Base-by-base conservation (phyloP, 2,797 vertebrate genomes). In the Chelon auratus region DNA sequence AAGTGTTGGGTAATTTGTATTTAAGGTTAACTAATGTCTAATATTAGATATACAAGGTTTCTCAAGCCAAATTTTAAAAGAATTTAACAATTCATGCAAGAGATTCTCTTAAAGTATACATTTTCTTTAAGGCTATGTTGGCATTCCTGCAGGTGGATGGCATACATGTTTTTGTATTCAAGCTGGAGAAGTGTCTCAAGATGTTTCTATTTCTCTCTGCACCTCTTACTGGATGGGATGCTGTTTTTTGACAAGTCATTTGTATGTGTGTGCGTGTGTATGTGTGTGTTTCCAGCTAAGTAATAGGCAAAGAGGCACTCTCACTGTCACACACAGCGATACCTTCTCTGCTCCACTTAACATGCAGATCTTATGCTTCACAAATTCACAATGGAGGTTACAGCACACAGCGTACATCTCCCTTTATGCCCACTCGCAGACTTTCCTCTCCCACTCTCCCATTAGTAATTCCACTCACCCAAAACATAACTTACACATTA, bases 291-390 rank as follows among this genome's bases (percentile, higher is more conserved):
- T 90, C 77, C 75, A 84, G 78, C 81, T 76, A 74, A 80, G 75
- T 72, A 71, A 70, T 77, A 76, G 22, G 62, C 68, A 78, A 36
- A 72, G 56, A 81, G 15, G 57, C n/a, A 53, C 66, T 71, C 71
- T 81, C 70, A 72, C 71, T 80, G 78, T 87, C 78, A 79, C 69
- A 88, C 48, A 73, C 62, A 69, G 20, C 71, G n/a, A 77, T 78
- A 67, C 60, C 22, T 77, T 82, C 78, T 81, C 70, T 77, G 84
- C 78, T 85, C 43, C 70, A 81, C 80, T 85, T 84, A 81, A 77
- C 80, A 77, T 77, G 71, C 22, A 5, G 56, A 83, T 79, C 76
- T 79, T 55, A 53, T 72, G 42, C 59, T 72, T 58, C 65, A 74
- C 75, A 81, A 69, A 78, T 76, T 77, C 72, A 76, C 74, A 84